Conservation (phyloP, 2,888 invertebrate species). For the Pardosa pseudoannulata region DNA sequence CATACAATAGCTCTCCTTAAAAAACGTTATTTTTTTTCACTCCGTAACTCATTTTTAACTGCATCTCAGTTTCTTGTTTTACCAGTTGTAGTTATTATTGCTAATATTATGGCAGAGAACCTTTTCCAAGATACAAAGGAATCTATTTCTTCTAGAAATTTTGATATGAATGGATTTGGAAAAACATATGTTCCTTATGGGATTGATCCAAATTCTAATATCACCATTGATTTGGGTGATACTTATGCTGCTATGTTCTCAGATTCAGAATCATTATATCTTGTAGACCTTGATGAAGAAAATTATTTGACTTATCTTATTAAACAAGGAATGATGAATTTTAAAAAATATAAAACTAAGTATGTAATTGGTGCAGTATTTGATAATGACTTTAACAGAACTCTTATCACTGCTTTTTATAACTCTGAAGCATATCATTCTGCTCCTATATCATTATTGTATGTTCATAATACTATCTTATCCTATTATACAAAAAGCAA, state of each 20-base stretch:
- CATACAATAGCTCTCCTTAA: not conserved
- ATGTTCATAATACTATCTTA: constrained; percentile 83
- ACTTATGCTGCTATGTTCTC: not conserved
- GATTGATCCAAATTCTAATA: not conserved
- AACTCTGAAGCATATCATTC: constrained; percentile 88
- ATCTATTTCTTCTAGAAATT: not conserved
- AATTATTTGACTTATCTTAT: constrained; percentile 10
- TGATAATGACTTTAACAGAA: not conserved
- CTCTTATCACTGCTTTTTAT: constrained; percentile 83
- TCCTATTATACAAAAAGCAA: constrained; percentile 76
- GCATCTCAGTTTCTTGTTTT: constrained; percentile 4
- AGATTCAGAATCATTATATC: not conserved
- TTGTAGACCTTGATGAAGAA: constrained; percentile 12
- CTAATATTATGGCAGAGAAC: not conserved
- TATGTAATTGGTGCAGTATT: constrained; percentile 10
- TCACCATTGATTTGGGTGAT: not conserved
- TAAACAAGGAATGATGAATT: not conserved
- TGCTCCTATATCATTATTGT: constrained; percentile 83
- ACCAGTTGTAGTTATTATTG: not conserved
- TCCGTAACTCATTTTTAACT: not conserved
- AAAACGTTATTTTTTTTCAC: constrained; percentile 16
- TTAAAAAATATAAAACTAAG: not conserved
- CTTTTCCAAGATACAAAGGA: not conserved
- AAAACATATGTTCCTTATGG: not conserved
- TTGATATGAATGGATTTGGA: not conserved